Conservation (phyloP, 2,888 invertebrate genomes). For the Orthosia gracilis region DNA sequence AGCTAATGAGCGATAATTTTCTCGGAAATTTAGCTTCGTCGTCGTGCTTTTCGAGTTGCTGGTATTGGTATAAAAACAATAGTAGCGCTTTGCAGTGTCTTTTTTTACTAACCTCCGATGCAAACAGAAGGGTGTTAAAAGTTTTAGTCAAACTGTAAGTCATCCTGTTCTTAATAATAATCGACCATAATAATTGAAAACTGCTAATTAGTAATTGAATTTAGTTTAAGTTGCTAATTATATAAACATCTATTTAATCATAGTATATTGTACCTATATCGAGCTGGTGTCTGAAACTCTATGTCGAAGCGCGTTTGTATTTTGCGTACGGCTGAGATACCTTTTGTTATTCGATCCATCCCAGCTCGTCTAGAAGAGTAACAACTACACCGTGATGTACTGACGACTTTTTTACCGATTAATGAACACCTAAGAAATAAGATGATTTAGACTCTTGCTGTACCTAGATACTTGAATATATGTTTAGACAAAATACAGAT, state of each 20-base stretch:
- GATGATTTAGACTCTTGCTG: too few species aligned
- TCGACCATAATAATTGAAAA: too few species aligned
- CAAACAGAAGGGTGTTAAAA: not conserved
- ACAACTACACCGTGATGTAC: not conserved
- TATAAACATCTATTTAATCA: too few species aligned
- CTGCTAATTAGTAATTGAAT: too few species aligned
- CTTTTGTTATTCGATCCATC: not conserved
- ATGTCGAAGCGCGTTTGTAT: too few species aligned
- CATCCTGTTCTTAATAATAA: too few species aligned
- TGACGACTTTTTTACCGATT: not conserved
- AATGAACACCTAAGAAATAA: not conserved
- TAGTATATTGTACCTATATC: too few species aligned
- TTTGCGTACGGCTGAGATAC: too few species aligned
- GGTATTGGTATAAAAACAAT: too few species aligned
- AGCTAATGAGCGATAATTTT: not conserved
- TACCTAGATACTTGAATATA: too few species aligned
- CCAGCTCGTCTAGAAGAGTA: not conserved
- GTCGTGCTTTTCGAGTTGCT: not conserved
- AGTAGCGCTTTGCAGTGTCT: not conserved
- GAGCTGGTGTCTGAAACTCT: too few species aligned
- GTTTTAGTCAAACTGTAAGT: not conserved
- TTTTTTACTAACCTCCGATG: not conserved
- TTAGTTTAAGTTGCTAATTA: too few species aligned
- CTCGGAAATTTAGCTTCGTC: not conserved
- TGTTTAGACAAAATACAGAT: not conserved